These are phyloP conservation scores for Dinocampus coccinellae DNA, from an alignment of 2,888 invertebrate genomes.

Conservation along the genomic window DNA sequence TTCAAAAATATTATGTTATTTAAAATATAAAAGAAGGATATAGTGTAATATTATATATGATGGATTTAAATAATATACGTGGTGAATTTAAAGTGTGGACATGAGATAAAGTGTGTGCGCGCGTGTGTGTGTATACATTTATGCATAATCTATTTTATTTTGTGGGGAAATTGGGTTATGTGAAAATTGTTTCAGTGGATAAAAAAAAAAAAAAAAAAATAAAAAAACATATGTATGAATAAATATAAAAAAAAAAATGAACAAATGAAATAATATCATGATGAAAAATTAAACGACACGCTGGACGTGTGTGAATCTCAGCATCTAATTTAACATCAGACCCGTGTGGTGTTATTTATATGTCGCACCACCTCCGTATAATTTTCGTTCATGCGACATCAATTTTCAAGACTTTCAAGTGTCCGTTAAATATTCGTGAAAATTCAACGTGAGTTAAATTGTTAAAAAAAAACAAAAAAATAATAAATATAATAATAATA, in stretches of 20 bases:
- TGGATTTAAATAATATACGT: background rate
- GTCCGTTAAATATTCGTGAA: slow-evolving; percentile 14
- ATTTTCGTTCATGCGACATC: slow-evolving; percentile 7
- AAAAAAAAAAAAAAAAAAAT: no score
- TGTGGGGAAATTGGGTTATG: background rate
- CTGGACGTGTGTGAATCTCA: background rate
- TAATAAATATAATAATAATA: background rate
- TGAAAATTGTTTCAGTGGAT: background rate
- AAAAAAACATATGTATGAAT: background rate
- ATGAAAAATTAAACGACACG: slow-evolving; percentile 8
- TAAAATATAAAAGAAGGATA: background rate
- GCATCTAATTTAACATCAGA: slow-evolving; percentile 34
- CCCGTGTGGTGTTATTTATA: slow-evolving; percentile 36
- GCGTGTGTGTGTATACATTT: background rate
- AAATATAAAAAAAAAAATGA: background rate
- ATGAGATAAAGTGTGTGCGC: background rate
- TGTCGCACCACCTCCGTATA: slow-evolving; percentile 1
- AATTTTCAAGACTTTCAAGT: slow-evolving; percentile 25
- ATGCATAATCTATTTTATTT: background rate
- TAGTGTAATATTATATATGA: background rate
- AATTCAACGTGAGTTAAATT: background rate
- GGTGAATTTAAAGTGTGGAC: background rate
- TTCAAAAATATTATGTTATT: background rate
- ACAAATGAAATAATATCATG: slow-evolving; percentile 6
- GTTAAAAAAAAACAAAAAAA: background rate